Conservation (phyloP, 2,797 vertebrate species). For the Hipposideros larvatus region DNA sequence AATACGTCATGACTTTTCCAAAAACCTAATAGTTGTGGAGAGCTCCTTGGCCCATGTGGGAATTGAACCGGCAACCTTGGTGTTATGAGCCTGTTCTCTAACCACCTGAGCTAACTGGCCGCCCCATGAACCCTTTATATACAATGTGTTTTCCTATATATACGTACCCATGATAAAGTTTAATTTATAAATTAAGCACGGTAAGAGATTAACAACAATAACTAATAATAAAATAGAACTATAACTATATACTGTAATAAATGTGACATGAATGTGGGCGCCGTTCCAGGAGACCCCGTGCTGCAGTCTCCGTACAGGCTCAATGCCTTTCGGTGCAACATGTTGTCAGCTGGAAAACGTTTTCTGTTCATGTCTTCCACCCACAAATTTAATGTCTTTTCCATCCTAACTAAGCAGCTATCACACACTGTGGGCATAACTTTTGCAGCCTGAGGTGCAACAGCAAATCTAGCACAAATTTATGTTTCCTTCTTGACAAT, state of each 20-base stretch:
- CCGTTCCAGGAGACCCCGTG: neutral
- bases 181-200: too few relatives aligned
- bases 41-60: too few relatives aligned
- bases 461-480: neutral
- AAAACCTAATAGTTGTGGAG: too few relatives aligned
- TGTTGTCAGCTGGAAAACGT: fast-evolving
- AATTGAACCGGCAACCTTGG: too few relatives aligned
- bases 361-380: neutral
- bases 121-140: too few relatives aligned
- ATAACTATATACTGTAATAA: too few relatives aligned
- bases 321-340: neutral
- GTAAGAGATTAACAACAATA: neutral
- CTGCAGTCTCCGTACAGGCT: neutral
- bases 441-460: neutral
- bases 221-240: neutral
- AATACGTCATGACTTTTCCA: too few relatives aligned
- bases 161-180: neutral
- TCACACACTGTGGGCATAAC: neutral
- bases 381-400: neutral
- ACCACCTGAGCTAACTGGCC: too few relatives aligned
- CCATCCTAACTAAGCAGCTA: too few relatives aligned
- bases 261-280: neutral
- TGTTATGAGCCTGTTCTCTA: too few relatives aligned
- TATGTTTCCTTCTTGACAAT: neutral
- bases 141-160: neutral